A percentile compares a stretch with the other conserved stretches of the same genome.
Evolutionary conservation across 92 coral and sea anemone species (phyloP).

Genomic region (Zoanthus sociatus): DNA sequence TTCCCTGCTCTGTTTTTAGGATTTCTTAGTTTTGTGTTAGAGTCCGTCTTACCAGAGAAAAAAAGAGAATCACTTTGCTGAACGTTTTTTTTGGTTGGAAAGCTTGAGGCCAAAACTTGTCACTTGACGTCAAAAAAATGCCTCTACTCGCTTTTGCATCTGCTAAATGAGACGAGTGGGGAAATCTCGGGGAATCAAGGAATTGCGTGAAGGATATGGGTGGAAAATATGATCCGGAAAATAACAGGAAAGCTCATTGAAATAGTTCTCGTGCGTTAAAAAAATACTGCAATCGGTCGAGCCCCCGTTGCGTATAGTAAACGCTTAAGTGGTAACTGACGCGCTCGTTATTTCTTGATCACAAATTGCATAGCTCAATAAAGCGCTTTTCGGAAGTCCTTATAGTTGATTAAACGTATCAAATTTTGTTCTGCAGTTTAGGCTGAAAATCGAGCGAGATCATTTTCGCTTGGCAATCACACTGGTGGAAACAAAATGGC

Average conservation of each 20-base stretch:
- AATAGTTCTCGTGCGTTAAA: conserved; percentile 38
- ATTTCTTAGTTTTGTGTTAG: neutral
- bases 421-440: conserved; percentile 31
- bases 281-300: neutral
- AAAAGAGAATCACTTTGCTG: neutral
- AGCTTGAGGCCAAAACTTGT: neutral
- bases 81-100: neutral
- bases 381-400: conserved; percentile 42
- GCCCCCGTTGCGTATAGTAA: conserved; percentile 18
- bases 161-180: conserved; percentile 18
- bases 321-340: conserved; percentile 1
- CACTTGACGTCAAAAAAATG: conserved; percentile 5
- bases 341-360: neutral
- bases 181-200: conserved; percentile 49
- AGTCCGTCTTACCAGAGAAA: too few relatives aligned
- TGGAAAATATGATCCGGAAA: conserved; percentile 57
- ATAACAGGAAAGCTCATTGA: conserved; percentile 65
- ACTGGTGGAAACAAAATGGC: neutral
- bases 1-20: conserved; percentile 20
- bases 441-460: neutral
- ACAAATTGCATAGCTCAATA: conserved; percentile 47
- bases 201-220: conserved; percentile 73
- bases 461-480: neutral
- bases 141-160: neutral
- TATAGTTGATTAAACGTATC: conserved; percentile 28